Evolutionary conservation across 2,888 invertebrate genomes (phyloP), one percentile per base, ranked within the genome.

Genomic region (Rotaria magnacalcarata): DNA sequence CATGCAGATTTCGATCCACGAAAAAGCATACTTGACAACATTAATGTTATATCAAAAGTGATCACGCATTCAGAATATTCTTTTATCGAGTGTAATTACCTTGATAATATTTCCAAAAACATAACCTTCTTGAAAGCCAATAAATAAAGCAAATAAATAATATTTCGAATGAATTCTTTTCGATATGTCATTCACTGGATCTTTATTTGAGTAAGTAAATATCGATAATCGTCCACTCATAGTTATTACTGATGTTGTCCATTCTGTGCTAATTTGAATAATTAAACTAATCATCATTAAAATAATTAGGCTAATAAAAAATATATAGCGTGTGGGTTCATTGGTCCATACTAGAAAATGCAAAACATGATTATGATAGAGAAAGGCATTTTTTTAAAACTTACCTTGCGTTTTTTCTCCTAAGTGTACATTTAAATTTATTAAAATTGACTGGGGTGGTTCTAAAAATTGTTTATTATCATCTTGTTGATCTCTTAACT

Each of bases 61-160:
- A 47, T 47, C 8, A 10, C 11, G 47, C 47, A 47, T 47, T 47
- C 47, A 11, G 47, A 47, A 47, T 47, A 7, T 47, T 4, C 47
- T 47, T 47, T 47, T 47, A 47, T 11, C 11, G 7, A 11, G 34
- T 34, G 34, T 34, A 67, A 11, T 24, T 75, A 75, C 75, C n/a
- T 75, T 75, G 10, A 47, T 21, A 41, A 47, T 41, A 47, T 43
- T 75, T 75, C 47, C 75, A 47, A 43, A 75, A 7, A 75, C 10
- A 75, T 75, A 75, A 43, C 24, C 75, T 75, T 75, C 75, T 41
- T 75, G 75, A 24, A 75, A 75, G 24, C 75, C 75, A 41, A 75
- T 75, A 75, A 43, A 75, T 43, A 75, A 21, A n/a, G 47, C 43
- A 24, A 75, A 24, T 21, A 75, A 43, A 75, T 75, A 75, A 43